Evolutionary conservation across 2,888 invertebrate species (phyloP).

Genomic region (Cryptocephalus moraei): DNA sequence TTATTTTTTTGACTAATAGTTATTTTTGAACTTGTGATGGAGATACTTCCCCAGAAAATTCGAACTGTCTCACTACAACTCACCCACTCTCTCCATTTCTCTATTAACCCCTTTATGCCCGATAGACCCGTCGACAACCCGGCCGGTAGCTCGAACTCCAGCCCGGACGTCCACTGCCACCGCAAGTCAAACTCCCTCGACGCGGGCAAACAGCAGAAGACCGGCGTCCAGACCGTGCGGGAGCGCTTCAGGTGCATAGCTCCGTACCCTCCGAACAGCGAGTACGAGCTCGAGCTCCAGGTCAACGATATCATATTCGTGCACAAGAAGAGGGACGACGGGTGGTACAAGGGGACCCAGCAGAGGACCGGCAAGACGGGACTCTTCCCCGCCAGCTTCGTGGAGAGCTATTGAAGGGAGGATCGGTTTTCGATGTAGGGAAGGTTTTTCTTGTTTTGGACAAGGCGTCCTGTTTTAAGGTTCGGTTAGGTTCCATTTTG

Average conservation of each 20-base stretch:
- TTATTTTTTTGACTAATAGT: too few relatives aligned
- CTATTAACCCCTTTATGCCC: neutral
- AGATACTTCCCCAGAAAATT: too few relatives aligned
- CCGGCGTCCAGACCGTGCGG: constrained; percentile 31
- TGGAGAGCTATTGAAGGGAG: constrained; percentile 32
- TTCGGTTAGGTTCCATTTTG: too few relatives aligned
- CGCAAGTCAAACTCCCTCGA: constrained; percentile 79
- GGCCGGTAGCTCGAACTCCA: constrained; percentile 31
- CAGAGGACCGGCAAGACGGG: constrained; percentile 85
- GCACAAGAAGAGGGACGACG: constrained; percentile 85
- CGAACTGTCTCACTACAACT: too few relatives aligned
- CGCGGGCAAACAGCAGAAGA: constrained; percentile 43
- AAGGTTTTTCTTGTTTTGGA: too few relatives aligned
- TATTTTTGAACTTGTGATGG: too few relatives aligned
- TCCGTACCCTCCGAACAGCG: constrained; percentile 90
- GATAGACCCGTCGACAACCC: constrained; percentile 20
- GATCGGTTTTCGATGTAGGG: too few relatives aligned
- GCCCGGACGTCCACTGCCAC: constrained; percentile 34
- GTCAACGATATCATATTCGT: constrained; percentile 88
- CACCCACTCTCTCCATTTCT: too few relatives aligned
- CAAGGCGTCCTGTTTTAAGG: too few relatives aligned
- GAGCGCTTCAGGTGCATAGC: constrained; percentile 79
- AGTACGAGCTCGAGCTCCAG: constrained; percentile 81
- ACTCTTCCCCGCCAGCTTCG: constrained; percentile 92
- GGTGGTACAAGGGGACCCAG: constrained; percentile 91